Evolutionary conservation across 2,797 vertebrate species (phyloP), one percentile per base, ranked within the genome.

Genomic region (Ara ararauna): DNA sequence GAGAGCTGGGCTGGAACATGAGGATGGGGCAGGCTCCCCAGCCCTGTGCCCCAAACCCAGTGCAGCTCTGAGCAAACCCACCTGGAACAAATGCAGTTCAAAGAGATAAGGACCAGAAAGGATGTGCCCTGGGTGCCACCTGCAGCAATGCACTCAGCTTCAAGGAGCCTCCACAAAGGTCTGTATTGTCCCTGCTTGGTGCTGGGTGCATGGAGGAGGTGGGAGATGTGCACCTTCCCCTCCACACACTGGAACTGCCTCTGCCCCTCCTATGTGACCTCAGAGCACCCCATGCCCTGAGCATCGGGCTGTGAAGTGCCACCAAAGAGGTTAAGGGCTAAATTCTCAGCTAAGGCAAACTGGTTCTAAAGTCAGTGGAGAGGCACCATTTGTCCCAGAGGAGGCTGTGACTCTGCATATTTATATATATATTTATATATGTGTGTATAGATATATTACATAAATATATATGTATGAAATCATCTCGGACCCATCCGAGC

Each of bases 401-500:
- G 67, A 85, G 84, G 74, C 64, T 67, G 74, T 68, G 92, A 16
- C 14, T 66, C 66, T 70, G 88, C 74, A 27, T 34, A 53, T 85
- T 50, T 95, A 53, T 93, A 74, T 79, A 91, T 94, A 90, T 94
- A 72, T 95, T 4, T 89, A 34, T 85, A 47, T 88, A 13, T 84
- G 56, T 90, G 81, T 96, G 78, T 96, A 53, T 78, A 91, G 93
- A 76, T 96, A 90, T 94, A 56, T 86, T 94, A 96, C 93, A 96
- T 88, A 94, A 93, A 93, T 95, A 93, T 94, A 90, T 85, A 96
- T 40, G 94, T 96, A 93, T 87, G 95, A 97, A 97, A 94, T 94
- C 86, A 89, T 92, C 94, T 90, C 92, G 90, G 96, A 93, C 92
- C 66, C 94, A 89, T 67, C 75, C 0, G 65, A 96, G 95, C 90